These are phyloP conservation scores for Lepidurus arcticus DNA, from an alignment of 1,140 invertebrate genomes.

Conservation along the genomic window DNA sequence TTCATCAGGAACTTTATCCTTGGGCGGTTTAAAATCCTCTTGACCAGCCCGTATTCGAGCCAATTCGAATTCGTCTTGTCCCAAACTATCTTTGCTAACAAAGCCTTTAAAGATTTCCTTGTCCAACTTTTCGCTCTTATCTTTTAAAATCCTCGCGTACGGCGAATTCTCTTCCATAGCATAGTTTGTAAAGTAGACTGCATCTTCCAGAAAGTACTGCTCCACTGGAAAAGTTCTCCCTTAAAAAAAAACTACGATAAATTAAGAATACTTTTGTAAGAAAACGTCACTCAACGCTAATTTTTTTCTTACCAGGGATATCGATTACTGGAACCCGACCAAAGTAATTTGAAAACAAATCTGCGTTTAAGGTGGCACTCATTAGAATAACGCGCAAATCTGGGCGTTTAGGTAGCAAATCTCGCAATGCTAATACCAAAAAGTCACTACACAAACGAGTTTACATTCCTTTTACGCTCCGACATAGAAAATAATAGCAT, in stretches of 20 bases:
- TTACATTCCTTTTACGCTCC: not conserved
- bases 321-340: constrained; percentile 59
- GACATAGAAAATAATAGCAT: not conserved
- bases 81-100: constrained; percentile 15
- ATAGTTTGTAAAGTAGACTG: constrained; percentile 61
- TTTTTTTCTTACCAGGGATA: constrained; percentile 55
- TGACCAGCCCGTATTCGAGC: constrained; percentile 24
- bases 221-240: constrained; percentile 70
- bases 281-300: not conserved
- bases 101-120: constrained; percentile 29
- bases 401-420: constrained; percentile 58
- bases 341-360: constrained; percentile 74
- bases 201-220: constrained; percentile 70
- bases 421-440: constrained; percentile 68
- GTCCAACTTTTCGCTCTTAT: constrained; percentile 16
- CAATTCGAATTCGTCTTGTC: constrained; percentile 27
- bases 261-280: constrained; percentile 25
- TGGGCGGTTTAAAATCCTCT: constrained; percentile 45
- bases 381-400: constrained; percentile 77
- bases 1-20: constrained; percentile 59
- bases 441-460: constrained; percentile 60
- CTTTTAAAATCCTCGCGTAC: constrained; percentile 45
- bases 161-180: constrained; percentile 64
- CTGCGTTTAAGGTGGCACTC: constrained; percentile 78
- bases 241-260: constrained; percentile 36